These are phyloP conservation scores for Halictus rubicundus DNA, from an alignment of 1,140 invertebrate genomes.

Conservation along the genomic window DNA sequence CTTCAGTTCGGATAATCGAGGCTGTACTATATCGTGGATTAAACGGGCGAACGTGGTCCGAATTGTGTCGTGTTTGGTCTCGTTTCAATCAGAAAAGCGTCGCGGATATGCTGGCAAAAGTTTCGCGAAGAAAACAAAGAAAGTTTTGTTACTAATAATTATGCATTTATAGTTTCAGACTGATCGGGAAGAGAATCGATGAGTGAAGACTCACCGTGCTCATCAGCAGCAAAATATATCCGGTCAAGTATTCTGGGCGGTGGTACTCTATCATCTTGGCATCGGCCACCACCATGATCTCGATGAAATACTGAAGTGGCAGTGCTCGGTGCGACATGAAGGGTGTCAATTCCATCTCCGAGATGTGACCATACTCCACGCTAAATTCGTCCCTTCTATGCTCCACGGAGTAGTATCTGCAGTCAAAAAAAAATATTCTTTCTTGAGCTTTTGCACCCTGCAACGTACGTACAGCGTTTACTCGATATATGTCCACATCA, in stretches of 20 bases:
- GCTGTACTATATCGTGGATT: too few relatives aligned
- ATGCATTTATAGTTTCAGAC: too few relatives aligned
- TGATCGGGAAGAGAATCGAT: neutral
- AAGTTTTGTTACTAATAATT: too few relatives aligned
- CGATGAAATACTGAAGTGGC: slow-evolving; percentile 86
- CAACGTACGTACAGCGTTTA: too few relatives aligned
- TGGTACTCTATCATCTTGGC: slow-evolving; percentile 89
- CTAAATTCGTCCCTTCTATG: slow-evolving; percentile 40
- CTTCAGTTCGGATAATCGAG: too few relatives aligned
- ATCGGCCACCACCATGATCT: slow-evolving; percentile 91
- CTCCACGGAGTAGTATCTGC: slow-evolving; percentile 57
- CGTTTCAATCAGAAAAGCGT: too few relatives aligned
- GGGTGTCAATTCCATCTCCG: slow-evolving; percentile 62
- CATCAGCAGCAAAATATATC: slow-evolving; percentile 91
- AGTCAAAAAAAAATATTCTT: slow-evolving; percentile 7
- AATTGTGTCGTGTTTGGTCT: too few relatives aligned
- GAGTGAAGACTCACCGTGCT: slow-evolving; percentile 83
- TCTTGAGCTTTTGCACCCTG: neutral
- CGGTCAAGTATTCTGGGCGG: slow-evolving; percentile 81
- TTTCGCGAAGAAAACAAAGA: too few relatives aligned
- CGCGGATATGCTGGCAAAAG: too few relatives aligned
- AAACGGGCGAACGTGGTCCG: too few relatives aligned
- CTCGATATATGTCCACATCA: too few relatives aligned
- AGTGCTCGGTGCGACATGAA: slow-evolving; percentile 68
- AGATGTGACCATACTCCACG: slow-evolving; percentile 50